A percentile compares a stretch with the other conserved stretches of the same genome.
Conservation (phyloP, 2,797 vertebrate genomes). For the Thaleichthys pacificus region DNA sequence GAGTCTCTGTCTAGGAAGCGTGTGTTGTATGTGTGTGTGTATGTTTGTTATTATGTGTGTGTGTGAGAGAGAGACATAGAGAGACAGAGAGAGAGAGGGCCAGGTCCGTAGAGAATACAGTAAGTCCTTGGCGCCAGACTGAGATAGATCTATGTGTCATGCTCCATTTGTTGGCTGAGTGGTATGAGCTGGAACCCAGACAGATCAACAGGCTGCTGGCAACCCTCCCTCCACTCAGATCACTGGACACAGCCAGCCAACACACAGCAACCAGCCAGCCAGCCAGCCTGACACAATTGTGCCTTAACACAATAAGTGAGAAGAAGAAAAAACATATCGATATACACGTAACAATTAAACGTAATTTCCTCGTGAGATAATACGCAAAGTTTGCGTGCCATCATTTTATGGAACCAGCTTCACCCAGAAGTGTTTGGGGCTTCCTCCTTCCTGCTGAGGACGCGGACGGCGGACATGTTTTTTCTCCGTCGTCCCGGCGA, state of each 20-base stretch:
- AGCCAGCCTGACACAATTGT: slow-evolving; percentile 15
- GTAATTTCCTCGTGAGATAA: too few species aligned
- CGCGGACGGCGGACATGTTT: slow-evolving; percentile 27
- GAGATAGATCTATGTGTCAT: slow-evolving; percentile 41
- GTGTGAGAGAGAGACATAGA: neutral
- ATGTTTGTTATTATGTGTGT: neutral
- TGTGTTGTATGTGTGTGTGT: neutral
- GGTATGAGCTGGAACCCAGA: slow-evolving; percentile 51
- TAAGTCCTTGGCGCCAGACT: slow-evolving; percentile 36
- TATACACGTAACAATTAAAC: too few species aligned
- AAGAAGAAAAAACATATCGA: too few species aligned
- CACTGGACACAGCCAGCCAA: slow-evolving; percentile 31
- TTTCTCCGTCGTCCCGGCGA: slow-evolving; percentile 30
- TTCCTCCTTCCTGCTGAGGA: slow-evolving; percentile 44
- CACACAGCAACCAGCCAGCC: slow-evolving; percentile 29
- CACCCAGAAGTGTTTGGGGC: too few species aligned
- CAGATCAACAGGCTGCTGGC: slow-evolving; percentile 39
- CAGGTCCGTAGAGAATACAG: slow-evolving; percentile 14
- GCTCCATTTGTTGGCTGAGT: slow-evolving; percentile 50
- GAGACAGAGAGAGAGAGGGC: neutral
- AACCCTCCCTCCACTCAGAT: slow-evolving; percentile 13
- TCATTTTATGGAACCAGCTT: too few species aligned
- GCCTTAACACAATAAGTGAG: too few species aligned
- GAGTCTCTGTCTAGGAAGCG: too few species aligned
- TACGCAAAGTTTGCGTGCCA: too few species aligned